These are phyloP conservation scores for Iselma pallidipennis DNA, from an alignment of 2,888 invertebrate species.

Conservation along the genomic window DNA sequence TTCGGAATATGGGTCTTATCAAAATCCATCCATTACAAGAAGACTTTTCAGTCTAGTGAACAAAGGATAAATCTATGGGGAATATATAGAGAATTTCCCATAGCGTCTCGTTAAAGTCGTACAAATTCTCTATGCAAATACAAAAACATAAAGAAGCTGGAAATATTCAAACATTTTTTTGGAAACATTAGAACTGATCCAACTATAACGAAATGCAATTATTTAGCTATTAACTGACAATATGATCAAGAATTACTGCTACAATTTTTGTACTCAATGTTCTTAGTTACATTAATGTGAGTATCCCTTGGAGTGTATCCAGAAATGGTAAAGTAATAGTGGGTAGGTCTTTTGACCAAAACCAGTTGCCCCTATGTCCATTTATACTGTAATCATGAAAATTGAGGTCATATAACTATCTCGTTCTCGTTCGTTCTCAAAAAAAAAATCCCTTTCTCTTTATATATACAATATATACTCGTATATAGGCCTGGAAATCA, in stretches of 20 bases:
- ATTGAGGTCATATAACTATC: neutral
- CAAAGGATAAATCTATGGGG: neutral
- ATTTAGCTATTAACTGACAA: too few relatives aligned
- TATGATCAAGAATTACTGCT: too few relatives aligned
- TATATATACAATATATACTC: too few relatives aligned
- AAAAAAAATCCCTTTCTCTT: neutral
- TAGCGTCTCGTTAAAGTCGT: neutral
- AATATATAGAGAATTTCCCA: neutral
- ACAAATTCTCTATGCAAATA: neutral
- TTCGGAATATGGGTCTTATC: too few relatives aligned
- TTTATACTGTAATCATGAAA: neutral
- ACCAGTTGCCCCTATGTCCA: neutral
- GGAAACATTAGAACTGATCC: too few relatives aligned
- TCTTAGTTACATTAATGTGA: neutral
- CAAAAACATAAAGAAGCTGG: neutral
- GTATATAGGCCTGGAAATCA: slow-evolving; percentile 8
- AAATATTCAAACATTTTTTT: too few relatives aligned
- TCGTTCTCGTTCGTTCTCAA: neutral
- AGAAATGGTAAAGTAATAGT: neutral
- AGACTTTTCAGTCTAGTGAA: neutral
- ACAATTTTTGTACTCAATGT: neutral
- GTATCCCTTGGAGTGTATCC: neutral
- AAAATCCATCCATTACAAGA: neutral
- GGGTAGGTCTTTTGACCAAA: neutral
- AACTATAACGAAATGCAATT: neutral